Evolutionary conservation across 1,140 invertebrate species (phyloP), one percentile per base, ranked within the genome.

Genomic region (Bombus superbus): DNA sequence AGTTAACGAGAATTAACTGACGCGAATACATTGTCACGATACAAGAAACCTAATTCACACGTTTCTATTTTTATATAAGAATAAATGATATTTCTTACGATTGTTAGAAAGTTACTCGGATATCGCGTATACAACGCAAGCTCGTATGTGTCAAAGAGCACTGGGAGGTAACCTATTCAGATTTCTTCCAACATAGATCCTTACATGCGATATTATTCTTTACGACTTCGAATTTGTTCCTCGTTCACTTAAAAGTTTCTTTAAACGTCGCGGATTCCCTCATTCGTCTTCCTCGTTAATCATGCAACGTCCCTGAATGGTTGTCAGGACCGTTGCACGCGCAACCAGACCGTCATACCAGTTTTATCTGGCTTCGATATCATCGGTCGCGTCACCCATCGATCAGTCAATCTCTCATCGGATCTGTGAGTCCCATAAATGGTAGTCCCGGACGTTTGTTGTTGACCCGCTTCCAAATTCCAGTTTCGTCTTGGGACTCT

Each of bases 371-470:
- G 9, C 22, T n/a, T 25, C 28, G 38, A 40, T 79, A 64, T 85
- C 78, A 28, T 40, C 57, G 32, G 11, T 32, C 66, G 44, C 44
- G 72, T 79, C 69, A 64, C 40, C 53, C 79, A 69, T 59, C 47
- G 78, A 75, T 83, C 82, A 83, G 44, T 83, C 74, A 40, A 83
- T 84, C 82, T 78, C 82, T 42, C 82, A 62, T 71, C 82, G 62
- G 82, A 79, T 84, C 75, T 42, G 38, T 9, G 38, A 44, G 38
- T 13, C 4, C 53, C n/a, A 28, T 59, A 68, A 22, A 57, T 42
- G 76, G 68, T 28, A 28, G 53, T 72, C 32, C 83, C 35, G 25
- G 53, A 62, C 57, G 22, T 62, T 62, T n/a, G 25, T n/a, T 10
- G 76, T n/a, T 72, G 38, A 80, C 53, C 76, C 77, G 68, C 22